A percentile compares a stretch with the other conserved stretches of the same genome.
Evolutionary conservation across 2,888 invertebrate species (phyloP).

Genomic region (Oscheius sp.): DNA sequence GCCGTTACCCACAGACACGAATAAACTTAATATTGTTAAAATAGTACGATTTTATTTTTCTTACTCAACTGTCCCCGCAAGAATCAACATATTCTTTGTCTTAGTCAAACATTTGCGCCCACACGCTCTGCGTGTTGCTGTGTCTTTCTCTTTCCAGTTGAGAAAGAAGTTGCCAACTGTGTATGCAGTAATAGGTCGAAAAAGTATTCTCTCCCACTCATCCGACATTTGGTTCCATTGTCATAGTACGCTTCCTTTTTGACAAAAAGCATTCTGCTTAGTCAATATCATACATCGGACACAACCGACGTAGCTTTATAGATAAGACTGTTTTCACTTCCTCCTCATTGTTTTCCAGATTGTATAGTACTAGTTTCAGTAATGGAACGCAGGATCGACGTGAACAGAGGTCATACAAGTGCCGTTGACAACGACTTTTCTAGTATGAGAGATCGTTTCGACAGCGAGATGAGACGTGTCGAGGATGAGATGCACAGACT

Average conservation of each 20-base stretch:
- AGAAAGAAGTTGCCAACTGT: slow-evolving; percentile 20
- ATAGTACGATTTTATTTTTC: slow-evolving; percentile 21
- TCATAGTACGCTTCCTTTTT: slow-evolving; percentile 9
- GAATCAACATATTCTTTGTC: slow-evolving; percentile 30
- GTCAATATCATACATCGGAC: neutral
- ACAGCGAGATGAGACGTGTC: slow-evolving; percentile 91
- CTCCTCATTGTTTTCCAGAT: too few species aligned
- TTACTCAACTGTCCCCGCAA: slow-evolving; percentile 23
- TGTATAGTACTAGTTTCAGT: neutral
- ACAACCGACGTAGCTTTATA: neutral
- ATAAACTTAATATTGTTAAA: too few species aligned
- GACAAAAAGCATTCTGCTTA: too few species aligned
- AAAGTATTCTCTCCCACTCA: neutral
- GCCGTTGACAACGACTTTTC: slow-evolving; percentile 87
- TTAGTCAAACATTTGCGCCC: slow-evolving; percentile 23
- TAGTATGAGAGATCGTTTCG: slow-evolving; percentile 86
- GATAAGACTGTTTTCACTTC: slow-evolving; percentile 2
- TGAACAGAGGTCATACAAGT: slow-evolving; percentile 62
- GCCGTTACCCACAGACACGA: too few species aligned
- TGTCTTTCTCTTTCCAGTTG: neutral
- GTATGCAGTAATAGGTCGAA: slow-evolving; percentile 13
- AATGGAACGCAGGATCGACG: slow-evolving; percentile 67
- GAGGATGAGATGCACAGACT: slow-evolving; percentile 87
- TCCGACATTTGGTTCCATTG: slow-evolving; percentile 1
- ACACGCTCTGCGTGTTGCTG: slow-evolving; percentile 8